Evolutionary conservation across 2,888 invertebrate genomes (phyloP).

Genomic region (Lathronympha strigana): DNA sequence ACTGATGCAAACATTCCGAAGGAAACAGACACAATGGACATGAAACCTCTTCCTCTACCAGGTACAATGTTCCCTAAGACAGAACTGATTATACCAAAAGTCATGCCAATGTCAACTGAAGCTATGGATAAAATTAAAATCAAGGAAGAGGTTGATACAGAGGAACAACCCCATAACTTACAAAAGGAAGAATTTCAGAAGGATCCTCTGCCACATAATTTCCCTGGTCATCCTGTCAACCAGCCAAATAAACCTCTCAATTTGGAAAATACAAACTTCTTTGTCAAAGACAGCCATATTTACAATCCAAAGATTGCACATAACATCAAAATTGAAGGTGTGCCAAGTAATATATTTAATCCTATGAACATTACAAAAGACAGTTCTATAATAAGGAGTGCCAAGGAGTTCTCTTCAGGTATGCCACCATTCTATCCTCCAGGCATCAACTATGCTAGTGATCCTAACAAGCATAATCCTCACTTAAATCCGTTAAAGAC

Average conservation of each 20-base stretch:
- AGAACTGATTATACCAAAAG: conserved; percentile 86
- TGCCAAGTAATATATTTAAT: conserved; percentile 72
- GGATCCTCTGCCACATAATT: conserved; percentile 77
- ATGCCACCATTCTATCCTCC: conserved; percentile 75
- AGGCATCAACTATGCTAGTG: conserved; percentile 71
- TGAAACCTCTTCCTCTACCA: conserved; percentile 60
- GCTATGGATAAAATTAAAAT: conserved; percentile 79
- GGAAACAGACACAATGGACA: conserved; percentile 63
- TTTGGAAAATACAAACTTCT: conserved; percentile 78
- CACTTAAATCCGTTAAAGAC: conserved; percentile 79
- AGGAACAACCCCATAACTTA: conserved; percentile 71
- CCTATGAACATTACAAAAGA: conserved; percentile 77
- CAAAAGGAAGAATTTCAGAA: conserved; percentile 78
- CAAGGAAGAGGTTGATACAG: conserved; percentile 79
- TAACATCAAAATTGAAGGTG: conserved; percentile 77
- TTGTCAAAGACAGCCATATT: conserved; percentile 77
- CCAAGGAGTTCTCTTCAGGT: conserved; percentile 72
- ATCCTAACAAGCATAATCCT: conserved; percentile 74
- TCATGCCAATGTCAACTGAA: conserved; percentile 82
- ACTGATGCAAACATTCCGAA: conserved; percentile 65
- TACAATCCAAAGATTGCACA: conserved; percentile 76
- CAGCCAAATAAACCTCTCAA: conserved; percentile 75
- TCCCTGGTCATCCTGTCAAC: conserved; percentile 67
- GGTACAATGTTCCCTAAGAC: conserved; percentile 80
- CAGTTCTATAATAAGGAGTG: conserved; percentile 72